Conservation (phyloP, 2,113 vertebrate genomes). For the Theristicus caerulescens region DNA sequence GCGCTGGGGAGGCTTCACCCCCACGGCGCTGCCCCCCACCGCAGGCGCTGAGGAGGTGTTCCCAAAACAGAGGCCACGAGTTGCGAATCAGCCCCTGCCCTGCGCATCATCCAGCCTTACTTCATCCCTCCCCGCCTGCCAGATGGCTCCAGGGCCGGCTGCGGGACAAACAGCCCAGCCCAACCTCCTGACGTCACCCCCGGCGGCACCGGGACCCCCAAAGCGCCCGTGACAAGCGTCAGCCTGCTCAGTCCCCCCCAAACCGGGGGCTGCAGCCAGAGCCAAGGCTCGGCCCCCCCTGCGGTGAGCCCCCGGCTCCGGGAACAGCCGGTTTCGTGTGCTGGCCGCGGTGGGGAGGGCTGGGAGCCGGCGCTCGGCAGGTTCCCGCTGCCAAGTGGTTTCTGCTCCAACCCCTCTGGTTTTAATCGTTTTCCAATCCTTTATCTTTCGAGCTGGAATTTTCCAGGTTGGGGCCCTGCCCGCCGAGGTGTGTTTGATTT, state of each 20-base stretch:
- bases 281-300: neutral
- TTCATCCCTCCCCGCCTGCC: conserved; percentile 35
- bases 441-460: conserved; percentile 66
- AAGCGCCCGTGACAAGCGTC: neutral
- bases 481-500: conserved; percentile 58
- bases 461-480: conserved; percentile 67
- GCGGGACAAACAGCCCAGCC: neutral
- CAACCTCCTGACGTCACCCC: neutral
- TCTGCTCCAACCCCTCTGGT: conserved; percentile 58
- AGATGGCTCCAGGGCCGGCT: neutral
- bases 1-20: neutral
- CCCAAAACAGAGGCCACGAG: neutral
- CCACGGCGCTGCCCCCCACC: neutral
- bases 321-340: neutral
- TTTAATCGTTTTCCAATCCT: conserved; percentile 69
- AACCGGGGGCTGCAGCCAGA: neutral
- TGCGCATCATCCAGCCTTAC: conserved; percentile 27
- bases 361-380: conserved; percentile 5
- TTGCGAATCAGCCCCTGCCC: neutral
- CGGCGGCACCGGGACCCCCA: neutral
- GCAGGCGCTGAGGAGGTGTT: neutral
- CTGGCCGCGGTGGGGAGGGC: neutral
- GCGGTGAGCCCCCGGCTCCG: neutral
- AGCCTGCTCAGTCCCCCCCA: neutral
- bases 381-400: conserved; percentile 45